Evolutionary conservation across 2,797 vertebrate species (phyloP), one percentile per base, ranked within the genome.

Genomic region (Sardinella longiceps): DNA sequence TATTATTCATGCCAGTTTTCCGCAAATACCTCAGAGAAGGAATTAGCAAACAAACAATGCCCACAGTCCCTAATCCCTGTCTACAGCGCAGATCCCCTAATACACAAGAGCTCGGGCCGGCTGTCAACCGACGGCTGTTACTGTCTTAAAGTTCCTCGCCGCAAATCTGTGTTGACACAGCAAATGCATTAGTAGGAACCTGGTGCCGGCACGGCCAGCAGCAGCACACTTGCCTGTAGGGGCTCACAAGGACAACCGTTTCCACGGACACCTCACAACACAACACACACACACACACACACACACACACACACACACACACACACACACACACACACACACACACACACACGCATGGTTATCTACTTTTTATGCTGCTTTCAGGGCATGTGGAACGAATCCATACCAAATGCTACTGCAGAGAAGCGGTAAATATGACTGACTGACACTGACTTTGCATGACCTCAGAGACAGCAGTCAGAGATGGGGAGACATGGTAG

Each of bases 21-120:
- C 87, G 90, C 94, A 93, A 94, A 94, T 94, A 94, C 93, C 94
- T 95, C 90, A 86, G 94, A 94, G 92, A 93, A 92, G 93, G 93
- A 94, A 95, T 95, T 95, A 95, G 93, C 93, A 92, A 94, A 94
- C 93, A 93, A 95, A 95, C 94, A 94, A 94, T 93, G 93, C 91
- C 93, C 91, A 91, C 91, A 91, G 90, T 93, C 93, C 92, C 91
- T 94, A 95, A 95, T 95, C 94, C 94, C 90, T 84, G 84, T 93
- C 94, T 93, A 91, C 89, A 90, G 93, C 91, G 88, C 85, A 95
- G 93, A 93, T 94, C 92, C 92, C 91, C 93, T 92, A 94, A 94
- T 94, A 92, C 93, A 94, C 94, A 91, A 63, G 91, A 94, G 93
- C 94, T 93, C 91, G 88, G 91, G 90, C 92, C 90, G 92, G 89